These are phyloP conservation scores for Trissolcus basalis DNA, from an alignment of 1,140 invertebrate genomes.

Conservation along the genomic window DNA sequence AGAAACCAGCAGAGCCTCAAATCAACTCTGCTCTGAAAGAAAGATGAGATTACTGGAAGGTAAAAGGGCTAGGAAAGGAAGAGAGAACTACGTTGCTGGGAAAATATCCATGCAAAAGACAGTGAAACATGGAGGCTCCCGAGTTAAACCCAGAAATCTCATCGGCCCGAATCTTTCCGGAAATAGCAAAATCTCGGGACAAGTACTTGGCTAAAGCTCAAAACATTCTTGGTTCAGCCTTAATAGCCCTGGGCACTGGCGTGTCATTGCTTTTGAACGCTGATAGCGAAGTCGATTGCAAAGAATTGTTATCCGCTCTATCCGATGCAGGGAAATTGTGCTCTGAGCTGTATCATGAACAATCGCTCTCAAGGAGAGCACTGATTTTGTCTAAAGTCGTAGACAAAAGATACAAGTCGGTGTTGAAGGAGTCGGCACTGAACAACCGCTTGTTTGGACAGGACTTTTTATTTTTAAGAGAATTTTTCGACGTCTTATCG, in stretches of 20 bases:
- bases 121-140: background rate
- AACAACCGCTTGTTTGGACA: too few relatives aligned
- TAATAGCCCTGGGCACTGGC: slow-evolving; percentile 9
- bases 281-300: slow-evolving; percentile 6
- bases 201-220: slow-evolving; percentile 7
- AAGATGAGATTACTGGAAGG: background rate
- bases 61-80: background rate
- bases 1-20: too few relatives aligned
- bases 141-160: slow-evolving; percentile 14
- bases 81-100: too few relatives aligned
- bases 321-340: background rate
- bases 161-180: background rate
- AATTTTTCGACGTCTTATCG: too few relatives aligned
- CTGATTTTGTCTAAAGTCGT: too few relatives aligned
- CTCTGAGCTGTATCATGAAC: too few relatives aligned
- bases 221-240: background rate
- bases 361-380: too few relatives aligned
- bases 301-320: background rate
- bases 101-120: too few relatives aligned
- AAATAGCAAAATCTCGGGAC: background rate
- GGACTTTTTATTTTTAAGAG: too few relatives aligned
- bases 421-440: too few relatives aligned
- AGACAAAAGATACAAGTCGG: too few relatives aligned
- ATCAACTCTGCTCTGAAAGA: background rate
- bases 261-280: background rate